Conservation (phyloP, 2,113 vertebrate species). For the Aplodontia rufa region DNA sequence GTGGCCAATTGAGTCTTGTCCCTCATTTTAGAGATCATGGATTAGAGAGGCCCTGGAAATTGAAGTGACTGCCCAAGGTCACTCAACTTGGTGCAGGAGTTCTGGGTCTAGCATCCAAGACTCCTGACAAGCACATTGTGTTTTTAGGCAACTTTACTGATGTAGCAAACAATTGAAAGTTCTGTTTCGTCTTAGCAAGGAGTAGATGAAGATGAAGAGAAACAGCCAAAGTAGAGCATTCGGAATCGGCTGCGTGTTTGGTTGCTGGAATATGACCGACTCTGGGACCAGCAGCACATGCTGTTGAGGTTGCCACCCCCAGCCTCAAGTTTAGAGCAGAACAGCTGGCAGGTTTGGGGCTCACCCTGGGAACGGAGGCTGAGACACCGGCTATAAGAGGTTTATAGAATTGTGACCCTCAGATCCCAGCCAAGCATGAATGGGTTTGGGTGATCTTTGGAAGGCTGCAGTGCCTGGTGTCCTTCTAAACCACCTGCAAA, state of each 20-base stretch:
- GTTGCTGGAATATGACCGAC: neutral
- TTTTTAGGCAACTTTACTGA: neutral
- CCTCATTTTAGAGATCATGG: neutral
- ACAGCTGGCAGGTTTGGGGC: too few relatives aligned
- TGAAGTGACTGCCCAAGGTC: neutral
- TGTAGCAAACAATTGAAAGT: neutral
- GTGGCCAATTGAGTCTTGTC: neutral
- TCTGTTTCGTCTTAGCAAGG: neutral
- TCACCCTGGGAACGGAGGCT: neutral
- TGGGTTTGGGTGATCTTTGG: neutral
- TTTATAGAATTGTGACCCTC: neutral
- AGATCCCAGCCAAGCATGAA: neutral
- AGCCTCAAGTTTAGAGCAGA: neutral
- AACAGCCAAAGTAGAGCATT: rapidly evolving
- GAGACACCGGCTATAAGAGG: neutral
- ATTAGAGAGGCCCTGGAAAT: neutral
- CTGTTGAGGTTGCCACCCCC: neutral
- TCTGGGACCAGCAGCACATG: neutral
- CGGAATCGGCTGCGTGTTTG: neutral
- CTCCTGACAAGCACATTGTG: neutral
- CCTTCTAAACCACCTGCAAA: neutral
- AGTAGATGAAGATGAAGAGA: neutral
- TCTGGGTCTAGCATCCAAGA: neutral
- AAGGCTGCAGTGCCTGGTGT: neutral
- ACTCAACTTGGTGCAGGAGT: neutral